Evolutionary conservation across 2,888 invertebrate species (phyloP), one percentile per base, ranked within the genome.

Genomic region (Eilema griseolum): DNA sequence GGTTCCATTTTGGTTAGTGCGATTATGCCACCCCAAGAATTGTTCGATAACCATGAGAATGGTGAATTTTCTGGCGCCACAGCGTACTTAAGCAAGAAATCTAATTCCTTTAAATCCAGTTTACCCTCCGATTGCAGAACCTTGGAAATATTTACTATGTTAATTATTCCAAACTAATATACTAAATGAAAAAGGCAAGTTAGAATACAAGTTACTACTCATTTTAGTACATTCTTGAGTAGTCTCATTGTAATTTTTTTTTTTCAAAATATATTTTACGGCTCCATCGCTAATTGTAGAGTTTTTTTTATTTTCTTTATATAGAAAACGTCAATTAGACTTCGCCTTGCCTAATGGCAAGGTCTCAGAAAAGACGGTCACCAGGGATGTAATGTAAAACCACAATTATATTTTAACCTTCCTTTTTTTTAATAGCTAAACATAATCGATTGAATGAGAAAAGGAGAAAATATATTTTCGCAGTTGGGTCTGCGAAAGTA

Each of bases 31-130:
- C 99, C 97, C 98, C 98, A 98, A 20, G 96, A 96, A 52, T 95
- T 93, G 88, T 98, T 97, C 11, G 96, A 96, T 11, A 99, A 92
- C 96, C 99, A 99, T 59, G 97, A 95, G n/a, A 98, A 97, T 0
- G 98, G 98, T 3, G 98, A 97, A 0, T 91, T 93, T 5, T 97
- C 95, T 0, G 97, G 97, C 16, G 97, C 96, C 67, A 97, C 96
- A 0, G 99, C 98, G 89, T 97, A 99, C 70, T 98, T 96, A 2
- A 99, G 93, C 12, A 99, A 92, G 89, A 99, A 99, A 90, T 99
- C 99, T 64, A 99, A 89, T 87, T 99, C 99, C 0, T 92, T 90
- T 0, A 96, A 93, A 73, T 97, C 96, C 37, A 99, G 96, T 89
- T 98, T 98, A 5, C 95, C 95, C 4, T 94, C 94, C 2, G 76